These are phyloP conservation scores for Proisotoma minuta DNA, from an alignment of 2,888 invertebrate species.

Conservation along the genomic window DNA sequence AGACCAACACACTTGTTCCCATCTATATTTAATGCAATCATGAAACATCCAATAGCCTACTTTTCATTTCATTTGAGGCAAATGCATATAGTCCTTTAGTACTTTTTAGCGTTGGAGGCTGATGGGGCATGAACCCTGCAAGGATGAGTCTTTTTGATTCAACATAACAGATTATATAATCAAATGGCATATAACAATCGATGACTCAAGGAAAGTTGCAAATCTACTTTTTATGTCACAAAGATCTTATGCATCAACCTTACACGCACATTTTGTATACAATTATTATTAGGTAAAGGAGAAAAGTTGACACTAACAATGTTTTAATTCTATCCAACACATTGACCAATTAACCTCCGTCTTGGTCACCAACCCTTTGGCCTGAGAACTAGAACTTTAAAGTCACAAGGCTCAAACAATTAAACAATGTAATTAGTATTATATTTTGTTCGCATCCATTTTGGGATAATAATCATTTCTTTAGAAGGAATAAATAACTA, in stretches of 20 bases:
- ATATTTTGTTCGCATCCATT: no score
- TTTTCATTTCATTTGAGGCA: neutral
- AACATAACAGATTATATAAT: neutral
- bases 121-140: neutral
- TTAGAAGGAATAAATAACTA: no score
- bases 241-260: neutral
- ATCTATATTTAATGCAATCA: neutral
- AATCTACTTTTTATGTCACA: neutral
- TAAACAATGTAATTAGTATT: no score
- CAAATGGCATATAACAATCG: neutral
- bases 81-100: neutral
- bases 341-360: constrained; percentile 30
- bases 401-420: constrained; percentile 25
- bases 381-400: constrained; percentile 44
- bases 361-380: constrained; percentile 43
- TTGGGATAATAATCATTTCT: no score
- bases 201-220: neutral
- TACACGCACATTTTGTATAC: neutral
- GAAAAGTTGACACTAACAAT: no score
- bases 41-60: neutral
- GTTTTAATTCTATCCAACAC: no score
- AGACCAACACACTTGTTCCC: neutral
- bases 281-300: no score
- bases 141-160: neutral
- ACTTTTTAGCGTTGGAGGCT: neutral